Evolutionary conservation across 2,888 invertebrate genomes (phyloP).

Genomic region (Scaptomyza polygonia): DNA sequence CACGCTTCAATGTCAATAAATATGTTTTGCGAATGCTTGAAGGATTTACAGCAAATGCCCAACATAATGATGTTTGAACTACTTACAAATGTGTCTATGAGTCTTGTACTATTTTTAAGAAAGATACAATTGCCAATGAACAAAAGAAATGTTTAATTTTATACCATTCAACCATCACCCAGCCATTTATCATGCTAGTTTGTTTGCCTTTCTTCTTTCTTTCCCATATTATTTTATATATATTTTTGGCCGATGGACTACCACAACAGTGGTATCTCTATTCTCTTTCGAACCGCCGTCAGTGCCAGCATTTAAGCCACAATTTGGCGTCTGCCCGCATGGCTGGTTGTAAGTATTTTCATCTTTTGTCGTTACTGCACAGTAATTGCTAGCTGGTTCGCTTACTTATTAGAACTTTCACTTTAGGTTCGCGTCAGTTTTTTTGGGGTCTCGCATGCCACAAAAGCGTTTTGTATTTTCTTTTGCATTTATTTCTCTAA

Average conservation of each 20-base stretch:
- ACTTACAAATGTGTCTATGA: conserved; percentile 47
- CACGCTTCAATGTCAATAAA: conserved; percentile 5
- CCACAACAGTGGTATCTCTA: conserved; percentile 51
- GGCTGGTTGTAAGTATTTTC: conserved; percentile 39
- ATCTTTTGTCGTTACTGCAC: conserved; percentile 12
- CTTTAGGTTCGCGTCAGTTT: conserved; percentile 68
- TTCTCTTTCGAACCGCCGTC: conserved; percentile 5
- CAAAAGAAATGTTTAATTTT: conserved; percentile 52
- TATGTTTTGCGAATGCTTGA: conserved; percentile 3
- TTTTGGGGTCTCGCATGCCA: conserved; percentile 34
- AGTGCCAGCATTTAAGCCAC: conserved; percentile 28
- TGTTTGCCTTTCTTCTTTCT: conserved; percentile 50
- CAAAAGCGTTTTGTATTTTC: conserved; percentile 19
- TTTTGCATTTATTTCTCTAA: conserved; percentile 12
- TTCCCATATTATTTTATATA: conserved; percentile 20
- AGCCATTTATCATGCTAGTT: conserved; percentile 24
- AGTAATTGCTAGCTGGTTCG: conserved; percentile 19
- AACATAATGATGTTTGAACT: conserved; percentile 7
- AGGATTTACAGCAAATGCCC: conserved; percentile 19
- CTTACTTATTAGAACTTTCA: conserved; percentile 72
- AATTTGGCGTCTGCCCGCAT: conserved; percentile 48
- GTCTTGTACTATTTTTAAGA: conserved; percentile 50
- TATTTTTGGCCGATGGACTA: conserved; percentile 42
- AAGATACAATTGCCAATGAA: conserved; percentile 20
- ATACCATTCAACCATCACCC: conserved; percentile 31